phyloP scores from a whole-genome alignment of 2,113 vertebrate genomes.

The Athene noctua region DNA sequence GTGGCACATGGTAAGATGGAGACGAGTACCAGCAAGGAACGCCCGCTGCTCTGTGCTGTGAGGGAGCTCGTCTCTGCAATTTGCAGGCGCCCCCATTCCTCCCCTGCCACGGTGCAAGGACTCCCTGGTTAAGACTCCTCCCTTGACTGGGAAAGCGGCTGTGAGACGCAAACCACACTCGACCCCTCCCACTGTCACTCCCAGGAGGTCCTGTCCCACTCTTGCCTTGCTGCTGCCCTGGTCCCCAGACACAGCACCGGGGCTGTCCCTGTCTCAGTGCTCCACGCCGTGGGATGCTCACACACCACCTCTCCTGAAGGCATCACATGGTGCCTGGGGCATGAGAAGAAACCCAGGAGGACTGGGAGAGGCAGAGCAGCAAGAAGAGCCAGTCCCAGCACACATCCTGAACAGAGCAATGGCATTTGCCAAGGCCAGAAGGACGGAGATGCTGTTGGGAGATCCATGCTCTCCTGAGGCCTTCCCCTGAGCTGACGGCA shows the following conservation, averaged over 20 bases:
- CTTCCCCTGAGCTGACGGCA: rapidly evolving
- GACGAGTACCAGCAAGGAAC: not conserved
- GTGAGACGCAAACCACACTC: not conserved
- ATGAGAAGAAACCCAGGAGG: not conserved
- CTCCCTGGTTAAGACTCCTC: not conserved
- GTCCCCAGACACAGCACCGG: not conserved
- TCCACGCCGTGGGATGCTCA: not conserved
- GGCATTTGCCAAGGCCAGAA: not conserved
- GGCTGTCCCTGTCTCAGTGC: not conserved
- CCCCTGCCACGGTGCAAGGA: not conserved
- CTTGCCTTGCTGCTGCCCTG: rapidly evolving
- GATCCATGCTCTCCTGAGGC: not conserved
- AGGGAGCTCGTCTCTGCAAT: not conserved
- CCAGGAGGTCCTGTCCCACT: not conserved
- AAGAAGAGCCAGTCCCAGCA: not conserved
- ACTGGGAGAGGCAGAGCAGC: not conserved
- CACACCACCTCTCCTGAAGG: not conserved
- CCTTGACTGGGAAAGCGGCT: not conserved
- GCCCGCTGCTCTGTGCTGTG: not conserved
- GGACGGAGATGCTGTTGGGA: not conserved
- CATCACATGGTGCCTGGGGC: not conserved
- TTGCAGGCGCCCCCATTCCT: not conserved
- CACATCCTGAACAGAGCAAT: rapidly evolving
- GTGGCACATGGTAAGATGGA: not conserved
- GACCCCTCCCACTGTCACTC: not conserved